A percentile compares a stretch with the other conserved stretches of the same genome.
These are phyloP conservation scores for Helicoverpa armigera DNA, from an alignment of 1,140 invertebrate genomes.

Conservation along the genomic window DNA sequence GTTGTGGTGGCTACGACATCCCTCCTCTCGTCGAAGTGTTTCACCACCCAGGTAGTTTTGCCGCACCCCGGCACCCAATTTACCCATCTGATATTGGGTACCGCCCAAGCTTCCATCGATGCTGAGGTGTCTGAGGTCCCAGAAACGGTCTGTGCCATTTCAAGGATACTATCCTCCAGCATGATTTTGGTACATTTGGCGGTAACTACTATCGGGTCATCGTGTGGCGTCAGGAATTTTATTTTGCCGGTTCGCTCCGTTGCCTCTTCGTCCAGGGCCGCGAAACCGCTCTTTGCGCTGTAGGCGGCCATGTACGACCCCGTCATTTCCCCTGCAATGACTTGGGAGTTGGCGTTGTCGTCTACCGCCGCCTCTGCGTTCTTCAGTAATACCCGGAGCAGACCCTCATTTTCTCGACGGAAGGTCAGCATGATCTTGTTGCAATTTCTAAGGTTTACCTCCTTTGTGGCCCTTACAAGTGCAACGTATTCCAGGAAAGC, in stretches of 20 bases:
- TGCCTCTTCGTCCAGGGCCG: neutral
- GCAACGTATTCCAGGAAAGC: no score
- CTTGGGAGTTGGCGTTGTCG: slow-evolving; percentile 16
- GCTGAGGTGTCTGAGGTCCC: neutral
- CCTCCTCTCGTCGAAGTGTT: slow-evolving; percentile 32
- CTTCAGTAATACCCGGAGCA: no score
- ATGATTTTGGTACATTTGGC: slow-evolving; percentile 33
- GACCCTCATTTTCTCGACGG: no score
- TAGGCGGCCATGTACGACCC: slow-evolving; percentile 24
- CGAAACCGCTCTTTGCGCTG: neutral
- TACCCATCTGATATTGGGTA: slow-evolving; percentile 50
- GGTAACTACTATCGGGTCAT: slow-evolving; percentile 7
- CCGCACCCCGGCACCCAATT: neutral
- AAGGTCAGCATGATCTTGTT: no score
- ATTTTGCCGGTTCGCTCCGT: neutral
- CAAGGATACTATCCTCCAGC: slow-evolving; percentile 16
- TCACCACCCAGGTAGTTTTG: slow-evolving; percentile 54
- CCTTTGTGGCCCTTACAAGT: no score
- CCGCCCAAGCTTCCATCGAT: slow-evolving; percentile 1
- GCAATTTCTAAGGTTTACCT: no score
- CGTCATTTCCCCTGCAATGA: slow-evolving; percentile 19
- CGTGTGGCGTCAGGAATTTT: neutral
- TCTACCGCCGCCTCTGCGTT: neutral
- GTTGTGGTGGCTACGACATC: slow-evolving; percentile 42
- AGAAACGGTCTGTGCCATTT: neutral